Conservation (phyloP, 1,140 invertebrate genomes). For the Leptinotarsa defecta region DNA sequence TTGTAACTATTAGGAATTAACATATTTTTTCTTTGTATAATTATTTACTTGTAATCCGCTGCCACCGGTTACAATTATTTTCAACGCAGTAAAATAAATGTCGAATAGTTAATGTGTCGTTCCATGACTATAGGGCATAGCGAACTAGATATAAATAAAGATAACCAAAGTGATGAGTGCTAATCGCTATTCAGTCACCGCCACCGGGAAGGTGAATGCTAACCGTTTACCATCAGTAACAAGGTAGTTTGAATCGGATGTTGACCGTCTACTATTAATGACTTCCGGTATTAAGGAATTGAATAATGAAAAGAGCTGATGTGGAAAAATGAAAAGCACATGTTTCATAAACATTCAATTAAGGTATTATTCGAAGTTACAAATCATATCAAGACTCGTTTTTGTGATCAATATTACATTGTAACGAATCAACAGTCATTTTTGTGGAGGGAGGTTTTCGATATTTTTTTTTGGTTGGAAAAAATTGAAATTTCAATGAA, state of each 20-base stretch:
- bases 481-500: too few relatives aligned
- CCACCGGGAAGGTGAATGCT: conserved; percentile 11
- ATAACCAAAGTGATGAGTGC: conserved; percentile 26
- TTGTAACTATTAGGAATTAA: too few relatives aligned
- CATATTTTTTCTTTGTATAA: background rate
- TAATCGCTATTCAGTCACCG: conserved; percentile 20
- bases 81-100: background rate
- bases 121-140: conserved; percentile 8
- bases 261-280: background rate
- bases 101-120: background rate
- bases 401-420: too few relatives aligned
- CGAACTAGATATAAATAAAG: conserved; percentile 26
- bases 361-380: too few relatives aligned
- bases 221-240: conserved; percentile 23
- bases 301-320: background rate
- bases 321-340: background rate
- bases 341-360: background rate
- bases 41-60: background rate
- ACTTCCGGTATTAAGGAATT: background rate
- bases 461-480: too few relatives aligned
- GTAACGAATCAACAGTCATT: too few relatives aligned
- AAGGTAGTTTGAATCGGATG: background rate
- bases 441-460: too few relatives aligned
- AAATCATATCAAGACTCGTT: too few relatives aligned
- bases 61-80: background rate